A percentile compares a stretch with the other conserved stretches of the same genome.
Conservation (phyloP, 2,113 vertebrate genomes). For the Lates calcarifer region DNA sequence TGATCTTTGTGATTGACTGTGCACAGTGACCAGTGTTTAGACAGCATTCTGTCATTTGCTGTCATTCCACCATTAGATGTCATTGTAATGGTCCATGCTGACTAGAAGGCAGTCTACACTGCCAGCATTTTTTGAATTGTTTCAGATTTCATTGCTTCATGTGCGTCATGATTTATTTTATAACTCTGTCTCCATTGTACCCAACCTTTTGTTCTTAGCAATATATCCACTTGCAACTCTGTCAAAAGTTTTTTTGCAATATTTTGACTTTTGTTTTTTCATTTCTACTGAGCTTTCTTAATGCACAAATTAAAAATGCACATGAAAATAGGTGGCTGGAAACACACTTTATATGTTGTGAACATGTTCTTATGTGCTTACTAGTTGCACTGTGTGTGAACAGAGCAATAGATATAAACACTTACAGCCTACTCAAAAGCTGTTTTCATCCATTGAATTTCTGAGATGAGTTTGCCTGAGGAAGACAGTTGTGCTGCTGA, state of each 20-base stretch:
- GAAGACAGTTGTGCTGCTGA: background rate
- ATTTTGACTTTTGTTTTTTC: too few relatives aligned
- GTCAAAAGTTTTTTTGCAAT: too few relatives aligned
- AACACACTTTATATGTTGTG: too few relatives aligned
- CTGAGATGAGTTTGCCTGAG: background rate
- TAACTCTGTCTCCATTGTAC: too few relatives aligned
- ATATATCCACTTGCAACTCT: too few relatives aligned
- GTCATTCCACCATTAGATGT: background rate
- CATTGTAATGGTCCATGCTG: background rate
- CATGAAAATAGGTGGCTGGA: too few relatives aligned
- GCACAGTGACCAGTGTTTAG: conserved; percentile 3
- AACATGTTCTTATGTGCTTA: too few relatives aligned
- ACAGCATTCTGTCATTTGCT: accelerated
- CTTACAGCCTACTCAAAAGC: background rate
- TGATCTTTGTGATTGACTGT: background rate
- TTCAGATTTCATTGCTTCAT: too few relatives aligned
- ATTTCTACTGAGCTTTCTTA: too few relatives aligned
- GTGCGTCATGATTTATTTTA: too few relatives aligned
- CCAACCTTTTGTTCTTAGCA: too few relatives aligned
- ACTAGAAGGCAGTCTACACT: background rate
- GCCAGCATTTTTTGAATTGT: background rate
- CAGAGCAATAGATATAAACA: background rate
- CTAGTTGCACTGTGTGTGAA: background rate
- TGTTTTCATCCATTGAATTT: background rate
- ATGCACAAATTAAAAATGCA: too few relatives aligned